phyloP scores from a whole-genome alignment of 1,140 invertebrate species.

The Pachypsylla venusta region DNA sequence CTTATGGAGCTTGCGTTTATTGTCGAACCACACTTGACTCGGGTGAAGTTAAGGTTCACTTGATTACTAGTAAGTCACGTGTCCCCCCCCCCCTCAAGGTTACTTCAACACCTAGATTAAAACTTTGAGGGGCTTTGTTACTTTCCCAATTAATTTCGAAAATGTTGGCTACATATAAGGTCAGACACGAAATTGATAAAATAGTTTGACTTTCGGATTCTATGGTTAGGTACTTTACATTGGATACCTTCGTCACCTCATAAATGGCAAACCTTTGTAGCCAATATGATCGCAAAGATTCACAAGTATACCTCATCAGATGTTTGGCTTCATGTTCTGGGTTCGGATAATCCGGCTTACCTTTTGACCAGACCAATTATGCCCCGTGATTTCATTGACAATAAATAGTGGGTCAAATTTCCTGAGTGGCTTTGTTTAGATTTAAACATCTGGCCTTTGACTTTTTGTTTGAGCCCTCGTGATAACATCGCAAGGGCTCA shows the following conservation, averaged over 20 bases:
- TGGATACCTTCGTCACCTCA: not conserved
- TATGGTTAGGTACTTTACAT: not conserved
- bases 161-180: no score
- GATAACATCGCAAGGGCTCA: not conserved
- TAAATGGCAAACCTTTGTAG: not conserved
- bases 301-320: constrained; percentile 17
- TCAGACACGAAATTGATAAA: no score
- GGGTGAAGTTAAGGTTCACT: not conserved
- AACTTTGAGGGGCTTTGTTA: constrained; percentile 30
- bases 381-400: not conserved
- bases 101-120: constrained; percentile 30
- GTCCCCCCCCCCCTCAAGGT: constrained; percentile 31
- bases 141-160: no score
- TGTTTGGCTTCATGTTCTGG: constrained; percentile 30
- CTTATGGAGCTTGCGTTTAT: constrained; percentile 25
- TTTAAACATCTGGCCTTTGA: not conserved
- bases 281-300: not conserved
- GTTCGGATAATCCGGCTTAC: constrained; percentile 32
- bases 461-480: not conserved
- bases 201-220: no score
- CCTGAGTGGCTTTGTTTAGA: not conserved
- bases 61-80: constrained; percentile 26
- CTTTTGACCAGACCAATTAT: constrained; percentile 27
- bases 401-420: not conserved
- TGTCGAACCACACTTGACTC: constrained; percentile 13